phyloP scores from a whole-genome alignment of 2,113 vertebrate species.

The Epinephelus moara region DNA sequence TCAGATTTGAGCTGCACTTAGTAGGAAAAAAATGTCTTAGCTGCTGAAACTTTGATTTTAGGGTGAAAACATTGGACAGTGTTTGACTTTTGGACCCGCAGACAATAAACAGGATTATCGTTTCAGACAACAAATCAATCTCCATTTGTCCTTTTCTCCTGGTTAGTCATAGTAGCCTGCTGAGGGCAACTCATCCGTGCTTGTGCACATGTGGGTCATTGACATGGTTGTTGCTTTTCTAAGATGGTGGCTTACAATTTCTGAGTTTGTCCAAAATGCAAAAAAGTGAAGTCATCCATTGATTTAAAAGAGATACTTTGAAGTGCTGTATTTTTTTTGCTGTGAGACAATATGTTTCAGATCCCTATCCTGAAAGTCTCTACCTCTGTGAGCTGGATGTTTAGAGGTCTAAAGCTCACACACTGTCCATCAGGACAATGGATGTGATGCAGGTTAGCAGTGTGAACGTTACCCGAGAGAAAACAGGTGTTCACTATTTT shows the following conservation, averaged over 20 bases:
- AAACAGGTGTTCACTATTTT: background rate
- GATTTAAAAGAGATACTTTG: background rate
- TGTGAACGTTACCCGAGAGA: background rate
- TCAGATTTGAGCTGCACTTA: too few species aligned
- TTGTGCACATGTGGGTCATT: background rate
- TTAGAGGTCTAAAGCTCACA: background rate
- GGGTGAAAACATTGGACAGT: background rate
- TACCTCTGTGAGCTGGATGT: background rate
- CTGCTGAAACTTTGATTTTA: background rate
- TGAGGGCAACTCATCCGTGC: slow-evolving; percentile 22
- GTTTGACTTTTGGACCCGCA: background rate
- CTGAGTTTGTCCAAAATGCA: background rate
- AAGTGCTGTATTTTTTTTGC: background rate
- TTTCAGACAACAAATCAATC: slow-evolving; percentile 7
- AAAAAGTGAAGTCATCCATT: background rate
- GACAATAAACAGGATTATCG: background rate
- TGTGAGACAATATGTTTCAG: background rate
- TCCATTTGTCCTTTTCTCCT: slow-evolving; percentile 24
- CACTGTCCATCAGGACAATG: background rate
- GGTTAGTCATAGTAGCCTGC: slow-evolving; percentile 14
- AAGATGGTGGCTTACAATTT: background rate
- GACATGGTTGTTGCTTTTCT: background rate
- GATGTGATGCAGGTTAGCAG: background rate
- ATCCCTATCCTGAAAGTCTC: background rate
- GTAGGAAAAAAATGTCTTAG: background rate